A percentile compares a stretch with the other conserved stretches of the same genome.
These are phyloP conservation scores for Aurelia sp. DNA, from an alignment of 30 jellyfish, hydroid and myxozoan genomes.

Conservation along the genomic window DNA sequence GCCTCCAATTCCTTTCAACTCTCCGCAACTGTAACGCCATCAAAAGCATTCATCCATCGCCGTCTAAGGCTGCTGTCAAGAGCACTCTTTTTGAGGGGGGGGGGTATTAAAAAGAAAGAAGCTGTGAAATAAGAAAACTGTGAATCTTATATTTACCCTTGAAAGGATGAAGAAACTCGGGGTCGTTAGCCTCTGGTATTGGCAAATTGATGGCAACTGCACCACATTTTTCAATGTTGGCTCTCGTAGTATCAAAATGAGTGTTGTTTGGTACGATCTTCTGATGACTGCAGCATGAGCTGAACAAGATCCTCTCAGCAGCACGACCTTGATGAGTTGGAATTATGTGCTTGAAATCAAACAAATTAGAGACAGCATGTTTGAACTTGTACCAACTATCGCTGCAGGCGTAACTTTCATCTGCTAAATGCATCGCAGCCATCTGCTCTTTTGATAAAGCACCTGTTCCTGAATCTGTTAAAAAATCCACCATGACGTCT, in stretches of 20 bases:
- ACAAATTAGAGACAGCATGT: slow-evolving; percentile 57
- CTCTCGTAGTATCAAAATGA: slow-evolving; percentile 78
- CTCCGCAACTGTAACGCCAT: too few species aligned
- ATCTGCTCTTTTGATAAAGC: slow-evolving; percentile 67
- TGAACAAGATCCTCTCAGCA: slow-evolving; percentile 73
- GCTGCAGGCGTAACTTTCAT: slow-evolving; percentile 77
- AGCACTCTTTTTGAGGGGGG: too few species aligned
- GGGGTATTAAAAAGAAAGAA: too few species aligned
- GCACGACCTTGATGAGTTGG: slow-evolving; percentile 87
- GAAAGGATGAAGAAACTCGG: slow-evolving; percentile 44
- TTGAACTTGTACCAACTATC: slow-evolving; percentile 70
- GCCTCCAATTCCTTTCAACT: too few species aligned
- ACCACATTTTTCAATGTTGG: slow-evolving; percentile 66
- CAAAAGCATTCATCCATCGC: too few species aligned
- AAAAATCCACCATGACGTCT: slow-evolving; percentile 71
- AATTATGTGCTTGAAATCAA: slow-evolving; percentile 58
- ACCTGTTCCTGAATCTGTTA: slow-evolving; percentile 84
- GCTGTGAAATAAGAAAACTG: too few species aligned
- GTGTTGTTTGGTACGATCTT: slow-evolving; percentile 74
- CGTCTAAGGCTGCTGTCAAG: too few species aligned
- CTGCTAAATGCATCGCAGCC: slow-evolving; percentile 74
- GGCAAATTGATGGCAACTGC: slow-evolving; percentile 63
- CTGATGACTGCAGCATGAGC: slow-evolving; percentile 30
- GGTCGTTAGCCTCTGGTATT: slow-evolving; percentile 40
- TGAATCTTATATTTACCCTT: slow-evolving; percentile 21